Base-by-base conservation (phyloP, 2,113 vertebrate genomes). In the Hippolais icterina region DNA sequence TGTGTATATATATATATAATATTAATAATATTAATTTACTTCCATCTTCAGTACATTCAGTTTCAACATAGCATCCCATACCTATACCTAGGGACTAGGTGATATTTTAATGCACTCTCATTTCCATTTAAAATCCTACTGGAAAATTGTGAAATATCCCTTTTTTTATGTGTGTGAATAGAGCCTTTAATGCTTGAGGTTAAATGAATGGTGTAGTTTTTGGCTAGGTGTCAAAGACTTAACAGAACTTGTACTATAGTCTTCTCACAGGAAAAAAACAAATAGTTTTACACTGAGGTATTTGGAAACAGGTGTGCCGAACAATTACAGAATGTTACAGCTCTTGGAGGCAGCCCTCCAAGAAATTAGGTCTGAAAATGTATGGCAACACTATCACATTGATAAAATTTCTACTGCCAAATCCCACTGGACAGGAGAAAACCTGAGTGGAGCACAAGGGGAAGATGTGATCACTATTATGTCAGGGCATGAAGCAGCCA, bases 201-300 rank as follows among this genome's bases (percentile, higher is more conserved):
- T 97, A 97, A 97, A 98, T 95, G 94, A 97, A 97, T 97, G 91
- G 91, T 98, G 98, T 98, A 94, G 97, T 76, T 96, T 95, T 98
- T 98, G 98, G 98, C 98, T 41, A 70, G 41, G 49, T 89, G 97
- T 97, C 98, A 98, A 97, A 96, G 79, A 90, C 95, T 92, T 96
- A 98, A 98, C 97, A 98, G 97, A 98, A 94, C 95, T 97, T 80
- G 93, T 90, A 98, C 95, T 98, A 98, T 96, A 96, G 97, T 96
- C 94, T 97, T 97, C 95, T 94, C 86, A 96, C 79, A 96, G 96
- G 96, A 97, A 97, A 98, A 98, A 98, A 98, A 97, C 97, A 98
- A 98, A 98, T 98, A 98, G 96, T 98, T 98, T 97, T 97, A 97
- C 96, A 97, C 96, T 97, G 97, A 98, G 96, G 97, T 98, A 97